Evolutionary conservation across 2,113 vertebrate species (phyloP).

Genomic region (Varanus komodoensis): DNA sequence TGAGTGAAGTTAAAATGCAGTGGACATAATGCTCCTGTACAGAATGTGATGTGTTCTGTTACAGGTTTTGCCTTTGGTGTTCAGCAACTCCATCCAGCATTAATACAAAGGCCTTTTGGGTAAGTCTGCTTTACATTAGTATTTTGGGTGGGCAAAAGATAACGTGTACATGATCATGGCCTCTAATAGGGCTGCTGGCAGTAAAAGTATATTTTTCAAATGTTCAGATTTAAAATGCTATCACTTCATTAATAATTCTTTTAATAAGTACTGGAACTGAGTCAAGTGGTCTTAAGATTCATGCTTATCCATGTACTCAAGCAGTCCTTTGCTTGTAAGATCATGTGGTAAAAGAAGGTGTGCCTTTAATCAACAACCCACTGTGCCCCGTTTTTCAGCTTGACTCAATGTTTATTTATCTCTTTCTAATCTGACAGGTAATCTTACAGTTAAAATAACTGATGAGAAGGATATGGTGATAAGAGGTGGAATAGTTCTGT

Average conservation of each 20-base stretch:
- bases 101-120: constrained; percentile 99
- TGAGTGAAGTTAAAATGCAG: constrained; percentile 40
- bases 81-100: constrained; percentile 97
- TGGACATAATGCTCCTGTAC: constrained; percentile 39
- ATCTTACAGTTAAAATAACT: constrained; percentile 98
- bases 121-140: constrained; percentile 77
- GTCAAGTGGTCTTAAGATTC: constrained; percentile 78
- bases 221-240: constrained; percentile 56
- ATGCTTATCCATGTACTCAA: constrained; percentile 60
- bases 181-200: constrained; percentile 61
- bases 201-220: constrained; percentile 60
- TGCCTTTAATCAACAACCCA: constrained; percentile 77
- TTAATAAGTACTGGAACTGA: constrained; percentile 74
- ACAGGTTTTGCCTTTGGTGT: constrained; percentile 98
- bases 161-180: constrained; percentile 50
- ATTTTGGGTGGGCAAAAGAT: constrained; percentile 58
- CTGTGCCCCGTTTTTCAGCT: constrained; percentile 79
- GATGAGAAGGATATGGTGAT: constrained; percentile 92
- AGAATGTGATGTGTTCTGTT: constrained; percentile 75
- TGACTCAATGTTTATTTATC: constrained; percentile 97
- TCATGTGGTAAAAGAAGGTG: constrained; percentile 78
- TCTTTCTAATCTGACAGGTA: constrained; percentile 99
- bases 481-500: constrained; percentile 98
- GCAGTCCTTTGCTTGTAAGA: constrained; percentile 62
- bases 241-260: constrained; percentile 71